phyloP scores from a whole-genome alignment of 2,113 vertebrate genomes.

The Gobio gobio region DNA sequence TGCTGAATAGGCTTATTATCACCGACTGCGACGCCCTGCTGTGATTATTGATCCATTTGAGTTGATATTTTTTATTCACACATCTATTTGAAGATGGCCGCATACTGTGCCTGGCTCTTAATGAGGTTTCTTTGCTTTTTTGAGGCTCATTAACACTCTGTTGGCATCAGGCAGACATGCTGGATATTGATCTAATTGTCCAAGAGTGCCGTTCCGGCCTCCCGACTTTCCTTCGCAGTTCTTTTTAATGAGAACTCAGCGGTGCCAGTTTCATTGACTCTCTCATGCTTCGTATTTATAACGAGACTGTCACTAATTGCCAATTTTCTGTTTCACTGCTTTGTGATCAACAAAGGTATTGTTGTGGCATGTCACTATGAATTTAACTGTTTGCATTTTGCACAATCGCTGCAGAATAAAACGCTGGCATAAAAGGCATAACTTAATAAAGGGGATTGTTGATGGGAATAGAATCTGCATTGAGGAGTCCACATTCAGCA shows the following conservation, averaged over 20 bases:
- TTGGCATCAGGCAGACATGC: constrained; percentile 22
- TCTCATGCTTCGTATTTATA: constrained; percentile 56
- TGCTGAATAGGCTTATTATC: not conserved
- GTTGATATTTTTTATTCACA: constrained; percentile 34
- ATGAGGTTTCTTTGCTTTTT: constrained; percentile 43
- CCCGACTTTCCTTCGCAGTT: constrained; percentile 31
- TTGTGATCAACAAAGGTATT: constrained; percentile 59
- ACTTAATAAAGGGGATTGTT: not conserved
- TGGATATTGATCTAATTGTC: constrained; percentile 31
- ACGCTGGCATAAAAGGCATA: not conserved
- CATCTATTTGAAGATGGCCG: constrained; percentile 43
- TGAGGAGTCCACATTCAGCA: not conserved
- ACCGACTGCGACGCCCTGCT: constrained; percentile 54
- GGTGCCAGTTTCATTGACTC: constrained; percentile 61
- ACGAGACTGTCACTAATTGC: constrained; percentile 64
- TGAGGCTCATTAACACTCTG: constrained; percentile 46
- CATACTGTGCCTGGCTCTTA: constrained; percentile 29
- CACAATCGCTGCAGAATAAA: not conserved
- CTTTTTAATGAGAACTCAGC: constrained; percentile 47
- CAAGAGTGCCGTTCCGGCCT: constrained; percentile 1
- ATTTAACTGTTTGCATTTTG: not conserved
- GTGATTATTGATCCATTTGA: constrained; percentile 41
- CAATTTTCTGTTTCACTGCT: constrained; percentile 61
- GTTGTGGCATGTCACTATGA: constrained; percentile 39
- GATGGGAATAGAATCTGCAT: not conserved